phyloP scores from a whole-genome alignment of 2,888 invertebrate genomes.

The Nymphalis c-album region DNA sequence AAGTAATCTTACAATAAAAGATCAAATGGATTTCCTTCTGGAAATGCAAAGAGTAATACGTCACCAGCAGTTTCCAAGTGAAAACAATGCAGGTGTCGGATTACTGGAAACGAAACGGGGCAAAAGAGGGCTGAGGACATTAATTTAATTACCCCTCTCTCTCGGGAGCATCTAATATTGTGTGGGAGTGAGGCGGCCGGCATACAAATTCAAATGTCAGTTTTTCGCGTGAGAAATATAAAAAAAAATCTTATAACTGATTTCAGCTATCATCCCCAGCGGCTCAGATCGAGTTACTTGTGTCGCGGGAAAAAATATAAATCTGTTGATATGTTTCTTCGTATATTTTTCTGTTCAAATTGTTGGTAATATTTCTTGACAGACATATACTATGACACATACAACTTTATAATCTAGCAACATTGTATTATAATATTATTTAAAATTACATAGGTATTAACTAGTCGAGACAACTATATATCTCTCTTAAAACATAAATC shows the following conservation, averaged over 20 bases:
- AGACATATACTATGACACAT: background rate
- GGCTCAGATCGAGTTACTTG: conserved; percentile 66
- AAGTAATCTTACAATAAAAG: conserved; percentile 29
- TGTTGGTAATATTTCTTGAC: background rate
- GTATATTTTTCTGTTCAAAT: conserved; percentile 2
- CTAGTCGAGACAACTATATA: no score
- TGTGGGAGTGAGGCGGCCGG: conserved; percentile 69
- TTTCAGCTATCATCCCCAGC: conserved; percentile 70
- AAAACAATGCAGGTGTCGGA: conserved; percentile 79
- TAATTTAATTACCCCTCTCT: conserved; percentile 78
- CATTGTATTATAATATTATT: no score
- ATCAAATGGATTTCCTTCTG: conserved; percentile 23
- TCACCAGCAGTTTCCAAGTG: conserved; percentile 34
- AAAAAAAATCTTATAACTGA: conserved; percentile 74
- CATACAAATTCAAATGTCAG: conserved; percentile 75
- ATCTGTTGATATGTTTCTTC: conserved; percentile 52
- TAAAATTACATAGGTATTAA: no score
- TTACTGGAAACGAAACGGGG: conserved; percentile 69
- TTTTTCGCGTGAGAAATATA: conserved; percentile 76
- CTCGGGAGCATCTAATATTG: conserved; percentile 75
- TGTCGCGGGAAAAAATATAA: conserved; percentile 63
- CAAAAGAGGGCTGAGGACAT: conserved; percentile 68
- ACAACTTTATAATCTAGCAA: no score
- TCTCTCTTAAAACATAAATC: no score
- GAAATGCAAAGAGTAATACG: conserved; percentile 27